Evolutionary conservation across 2,113 vertebrate species (phyloP).

Genomic region (Scatophagus argus): DNA sequence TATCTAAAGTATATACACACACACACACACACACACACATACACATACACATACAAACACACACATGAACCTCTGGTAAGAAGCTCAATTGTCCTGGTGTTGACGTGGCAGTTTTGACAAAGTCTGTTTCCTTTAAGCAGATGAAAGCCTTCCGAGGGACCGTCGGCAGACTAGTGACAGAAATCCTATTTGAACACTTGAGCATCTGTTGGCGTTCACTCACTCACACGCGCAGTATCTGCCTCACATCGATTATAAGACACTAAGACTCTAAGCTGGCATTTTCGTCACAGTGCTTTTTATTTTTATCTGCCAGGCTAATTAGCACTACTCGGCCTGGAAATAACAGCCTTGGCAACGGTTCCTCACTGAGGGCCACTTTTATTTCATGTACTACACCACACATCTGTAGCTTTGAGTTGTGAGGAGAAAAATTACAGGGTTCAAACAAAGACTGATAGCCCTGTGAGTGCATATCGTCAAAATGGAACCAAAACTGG

Average conservation of each 20-base stretch:
- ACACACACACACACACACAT: constrained; percentile 17
- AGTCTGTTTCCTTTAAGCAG: constrained; percentile 60
- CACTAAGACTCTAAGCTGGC: constrained; percentile 1
- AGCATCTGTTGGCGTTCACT: constrained; percentile 8
- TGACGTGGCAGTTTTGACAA: constrained; percentile 31
- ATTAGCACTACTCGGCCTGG: constrained; percentile 24
- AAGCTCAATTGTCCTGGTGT: constrained; percentile 33
- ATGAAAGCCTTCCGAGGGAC: neutral
- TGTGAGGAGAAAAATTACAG: neutral
- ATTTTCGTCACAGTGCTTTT: constrained; percentile 23
- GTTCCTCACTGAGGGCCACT: neutral
- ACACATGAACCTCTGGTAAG: constrained; percentile 45
- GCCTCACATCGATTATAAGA: neutral
- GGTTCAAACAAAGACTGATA: neutral
- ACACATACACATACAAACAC: constrained; percentile 8
- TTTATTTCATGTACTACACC: constrained; percentile 4
- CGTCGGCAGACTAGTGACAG: constrained; percentile 6
- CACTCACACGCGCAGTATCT: neutral
- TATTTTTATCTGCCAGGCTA: constrained; percentile 20
- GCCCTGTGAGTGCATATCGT: neutral
- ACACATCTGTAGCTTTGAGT: constrained; percentile 21
- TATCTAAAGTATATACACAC: neutral
- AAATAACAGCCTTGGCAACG: constrained; percentile 16
- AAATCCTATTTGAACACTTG: constrained; percentile 39
- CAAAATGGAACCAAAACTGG: neutral